These are phyloP conservation scores for Pan paniscus DNA, from an alignment of 2,113 vertebrate genomes.

Conservation along the genomic window DNA sequence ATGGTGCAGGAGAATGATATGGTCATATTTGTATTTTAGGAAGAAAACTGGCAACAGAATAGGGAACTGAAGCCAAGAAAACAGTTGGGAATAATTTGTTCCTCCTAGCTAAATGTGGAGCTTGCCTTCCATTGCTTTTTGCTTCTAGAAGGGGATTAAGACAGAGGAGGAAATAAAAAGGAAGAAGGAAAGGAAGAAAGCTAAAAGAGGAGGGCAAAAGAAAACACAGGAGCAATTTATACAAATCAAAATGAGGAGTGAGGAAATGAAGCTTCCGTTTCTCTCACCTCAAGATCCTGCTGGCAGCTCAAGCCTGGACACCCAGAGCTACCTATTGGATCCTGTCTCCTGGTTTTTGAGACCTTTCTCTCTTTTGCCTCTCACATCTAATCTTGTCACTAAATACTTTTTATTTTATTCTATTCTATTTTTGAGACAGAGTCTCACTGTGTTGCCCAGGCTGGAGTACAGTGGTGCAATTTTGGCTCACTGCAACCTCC, in stretches of 20 bases:
- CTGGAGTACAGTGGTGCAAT: no score
- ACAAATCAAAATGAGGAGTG: background rate
- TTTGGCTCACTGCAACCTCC: no score
- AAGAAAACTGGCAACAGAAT: constrained; percentile 48
- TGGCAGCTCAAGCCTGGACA: background rate
- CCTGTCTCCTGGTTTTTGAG: background rate
- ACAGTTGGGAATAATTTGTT: constrained; percentile 50
- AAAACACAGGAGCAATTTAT: background rate
- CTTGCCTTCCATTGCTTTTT: background rate
- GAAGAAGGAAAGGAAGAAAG: constrained; percentile 36
- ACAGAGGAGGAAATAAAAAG: background rate
- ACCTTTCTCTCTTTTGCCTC: background rate
- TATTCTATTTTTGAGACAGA: no score
- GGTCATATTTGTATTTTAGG: constrained; percentile 45
- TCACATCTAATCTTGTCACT: background rate
- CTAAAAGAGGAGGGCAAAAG: background rate
- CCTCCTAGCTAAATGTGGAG: constrained; percentile 20
- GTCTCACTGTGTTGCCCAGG: no score
- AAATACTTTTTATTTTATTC: background rate
- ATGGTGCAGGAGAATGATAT: constrained; percentile 19
- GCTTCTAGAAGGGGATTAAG: constrained; percentile 5
- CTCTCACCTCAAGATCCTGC: background rate
- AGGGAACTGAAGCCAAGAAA: constrained; percentile 51
- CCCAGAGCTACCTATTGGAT: background rate
- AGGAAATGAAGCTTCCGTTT: background rate